A percentile compares a stretch with the other conserved stretches of the same genome.
Evolutionary conservation across 2,888 invertebrate species (phyloP).

Genomic region (Polia nebulosa): DNA sequence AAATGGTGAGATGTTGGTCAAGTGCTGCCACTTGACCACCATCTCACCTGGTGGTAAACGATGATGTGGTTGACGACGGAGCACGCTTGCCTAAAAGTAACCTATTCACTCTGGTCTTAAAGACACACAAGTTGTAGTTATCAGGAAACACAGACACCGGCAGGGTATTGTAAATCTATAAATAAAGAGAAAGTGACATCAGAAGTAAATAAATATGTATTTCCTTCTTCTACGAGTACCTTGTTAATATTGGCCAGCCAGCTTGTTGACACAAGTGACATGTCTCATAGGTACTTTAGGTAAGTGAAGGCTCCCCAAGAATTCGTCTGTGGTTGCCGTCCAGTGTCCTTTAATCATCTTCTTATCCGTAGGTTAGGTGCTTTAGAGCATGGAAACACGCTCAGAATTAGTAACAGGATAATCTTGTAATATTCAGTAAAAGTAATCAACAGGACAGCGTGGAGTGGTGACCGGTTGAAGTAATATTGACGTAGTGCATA

Average conservation of each 20-base stretch:
- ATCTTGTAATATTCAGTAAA: conserved; percentile 2
- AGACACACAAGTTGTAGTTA: no score
- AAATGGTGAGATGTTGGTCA: no score
- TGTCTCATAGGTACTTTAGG: neutral
- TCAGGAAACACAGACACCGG: no score
- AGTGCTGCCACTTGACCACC: no score
- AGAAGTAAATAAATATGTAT: no score
- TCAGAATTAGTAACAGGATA: conserved; percentile 4
- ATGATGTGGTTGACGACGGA: no score
- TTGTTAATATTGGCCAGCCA: neutral
- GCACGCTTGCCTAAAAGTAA: no score
- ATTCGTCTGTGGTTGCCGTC: neutral
- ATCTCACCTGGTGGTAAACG: no score
- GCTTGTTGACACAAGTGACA: neutral
- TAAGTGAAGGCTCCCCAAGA: neutral
- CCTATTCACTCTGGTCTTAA: no score
- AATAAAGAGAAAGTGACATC: no score
- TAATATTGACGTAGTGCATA: conserved; percentile 27
- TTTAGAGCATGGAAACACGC: neutral
- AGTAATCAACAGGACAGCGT: neutral
- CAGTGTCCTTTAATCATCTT: neutral
- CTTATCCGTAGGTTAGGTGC: neutral
- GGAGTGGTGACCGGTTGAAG: conserved; percentile 21
- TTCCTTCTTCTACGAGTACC: no score
- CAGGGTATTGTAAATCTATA: no score